Evolutionary conservation across 2,113 vertebrate species (phyloP), one percentile per base, ranked within the genome.

Genomic region (Elanus axillaris): DNA sequence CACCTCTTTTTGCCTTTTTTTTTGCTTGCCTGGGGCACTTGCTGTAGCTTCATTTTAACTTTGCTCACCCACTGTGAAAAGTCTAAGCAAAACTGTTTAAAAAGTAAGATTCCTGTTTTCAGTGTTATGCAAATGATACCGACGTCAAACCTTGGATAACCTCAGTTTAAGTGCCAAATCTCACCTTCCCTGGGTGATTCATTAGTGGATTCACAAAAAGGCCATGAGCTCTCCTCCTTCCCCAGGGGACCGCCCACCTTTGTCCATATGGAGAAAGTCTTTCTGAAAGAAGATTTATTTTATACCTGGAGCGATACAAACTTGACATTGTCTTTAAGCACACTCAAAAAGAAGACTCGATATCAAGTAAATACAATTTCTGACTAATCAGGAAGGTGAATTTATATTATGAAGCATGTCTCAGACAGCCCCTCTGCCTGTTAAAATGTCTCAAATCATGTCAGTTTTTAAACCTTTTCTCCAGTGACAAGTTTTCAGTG

Each of bases 331-430:
- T 91, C 55, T 95, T 96, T 97, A 96, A 93, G 48, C n/a, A 91
- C 23, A 53, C 29, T 90, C 34, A 60, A 91, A 97, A 96, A 80
- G 19, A 93, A 88, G 36, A 94, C 71, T 52, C 76, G 43, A 67
- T 97, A 96, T 50, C 31, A 52, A 97, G 95, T 94, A 96, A 94
- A 95, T 93, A 67, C 34, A 91, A 90, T 96, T 97, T 97, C 77
- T 96, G 63, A 91, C 73, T 96, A 83, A 95, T 91, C 15, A 52
- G 16, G 45, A 97, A 88, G 86, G 92, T 88, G 64, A 97, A 94
- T 95, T 96, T 95, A 59, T 94, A 75, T 95, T 96, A 94, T 62
- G 90, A 95, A 96, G 23, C 43, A 50, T 93, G 80, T 96, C 83
- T 94, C 55, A 82, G 72, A 66, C 36, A 94, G 52, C 29, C 40